These are phyloP conservation scores for Eulithis testata DNA, from an alignment of 2,888 invertebrate species.

Conservation along the genomic window DNA sequence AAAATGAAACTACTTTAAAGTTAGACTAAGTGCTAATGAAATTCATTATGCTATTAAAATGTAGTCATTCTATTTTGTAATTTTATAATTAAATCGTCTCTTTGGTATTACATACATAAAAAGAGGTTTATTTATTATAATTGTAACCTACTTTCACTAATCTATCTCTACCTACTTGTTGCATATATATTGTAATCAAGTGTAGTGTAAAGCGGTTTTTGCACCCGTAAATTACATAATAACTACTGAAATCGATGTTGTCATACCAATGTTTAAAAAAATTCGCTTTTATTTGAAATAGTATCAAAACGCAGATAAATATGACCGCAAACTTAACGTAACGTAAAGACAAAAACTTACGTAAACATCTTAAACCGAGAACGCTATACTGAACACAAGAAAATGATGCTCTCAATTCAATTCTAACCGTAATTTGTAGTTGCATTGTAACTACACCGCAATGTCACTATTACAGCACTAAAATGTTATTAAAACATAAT, in stretches of 20 bases:
- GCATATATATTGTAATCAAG: background rate
- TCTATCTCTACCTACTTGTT: background rate
- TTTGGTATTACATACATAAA: background rate
- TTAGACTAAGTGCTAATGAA: too few relatives aligned
- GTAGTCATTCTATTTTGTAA: too few relatives aligned
- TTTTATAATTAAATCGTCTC: background rate
- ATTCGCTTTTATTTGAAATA: too few relatives aligned
- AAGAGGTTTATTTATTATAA: background rate
- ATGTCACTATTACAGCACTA: constrained; percentile 41
- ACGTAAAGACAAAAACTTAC: too few relatives aligned
- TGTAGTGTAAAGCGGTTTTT: background rate
- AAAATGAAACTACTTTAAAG: too few relatives aligned
- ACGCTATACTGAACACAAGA: constrained; percentile 7
- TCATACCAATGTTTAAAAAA: too few relatives aligned
- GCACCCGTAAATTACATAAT: background rate
- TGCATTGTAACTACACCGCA: constrained; percentile 27
- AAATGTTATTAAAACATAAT: constrained; percentile 45
- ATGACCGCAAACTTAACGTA: too few relatives aligned
- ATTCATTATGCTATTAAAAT: too few relatives aligned
- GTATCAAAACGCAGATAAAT: too few relatives aligned
- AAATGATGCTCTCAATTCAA: background rate
- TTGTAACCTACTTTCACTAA: constrained; percentile 5
- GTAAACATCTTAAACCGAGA: too few relatives aligned
- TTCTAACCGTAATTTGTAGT: constrained; percentile 3
- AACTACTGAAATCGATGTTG: too few relatives aligned